Evolutionary conservation across 2,113 vertebrate genomes (phyloP), one percentile per base, ranked within the genome.

Genomic region (Muntiacus muntjak): DNA sequence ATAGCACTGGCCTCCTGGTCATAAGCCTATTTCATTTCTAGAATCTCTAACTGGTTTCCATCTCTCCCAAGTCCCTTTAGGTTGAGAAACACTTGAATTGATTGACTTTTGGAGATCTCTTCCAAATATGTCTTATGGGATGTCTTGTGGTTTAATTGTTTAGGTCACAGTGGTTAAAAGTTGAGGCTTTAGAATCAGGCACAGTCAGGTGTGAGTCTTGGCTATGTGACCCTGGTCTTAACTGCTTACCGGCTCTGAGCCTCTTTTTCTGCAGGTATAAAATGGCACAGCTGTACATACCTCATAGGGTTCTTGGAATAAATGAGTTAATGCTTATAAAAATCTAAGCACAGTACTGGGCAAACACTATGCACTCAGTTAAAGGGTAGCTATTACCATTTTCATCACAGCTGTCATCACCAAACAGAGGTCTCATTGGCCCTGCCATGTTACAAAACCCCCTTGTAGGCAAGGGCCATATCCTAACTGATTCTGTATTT

Each of bases 91-190:
- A 62, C 23, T 86, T 93, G 45, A 97, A 93, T 58, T 76, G 23
- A 14, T 19, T 52, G n/a, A 82, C 19, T 30, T 93, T 87, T 90
- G 55, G 36, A 89, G 30, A 67, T 40, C n/a, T 94, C n/a, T 55
- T 91, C 43, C 40, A 89, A 23, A 89, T 86, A 93, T 93, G 13
- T 76, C 26, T 82, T 87, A 76, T 26, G 21, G 21, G 50, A 7
- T 85, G 16, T 67, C n/a, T 93, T 76, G 55, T 92, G 62, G 62
- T 92, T 95, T 89, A 94, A 33, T 89, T 92, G 67, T 62, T 71
- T 93, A 67, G 36, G 7, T 60, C 12, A 96, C 11, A 50, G 16
- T 78, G 3, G 1, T 95, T 87, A 71, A 79, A 96, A 89, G 12
- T 40, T 92, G 47, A 95, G 36, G 25, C 11, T 85, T 87, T 64